phyloP scores from a whole-genome alignment of 2,888 invertebrate genomes.

The Drosophila lutescens region DNA sequence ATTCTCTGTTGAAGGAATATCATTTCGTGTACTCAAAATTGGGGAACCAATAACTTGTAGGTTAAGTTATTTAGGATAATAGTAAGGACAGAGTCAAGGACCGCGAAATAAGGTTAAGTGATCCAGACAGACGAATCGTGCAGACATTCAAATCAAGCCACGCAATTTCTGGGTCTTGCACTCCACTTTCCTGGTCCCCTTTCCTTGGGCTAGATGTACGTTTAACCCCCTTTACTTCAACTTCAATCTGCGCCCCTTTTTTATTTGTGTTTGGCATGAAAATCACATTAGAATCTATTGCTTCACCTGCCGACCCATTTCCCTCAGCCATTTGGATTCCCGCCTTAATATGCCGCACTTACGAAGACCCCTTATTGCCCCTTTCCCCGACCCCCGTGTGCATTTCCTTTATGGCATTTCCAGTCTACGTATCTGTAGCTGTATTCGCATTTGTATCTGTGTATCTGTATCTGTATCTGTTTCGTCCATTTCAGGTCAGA shows the following conservation, averaged over 20 bases:
- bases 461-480: constrained; percentile 6
- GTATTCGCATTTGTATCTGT: neutral
- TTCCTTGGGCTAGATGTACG: too few relatives aligned
- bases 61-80: neutral
- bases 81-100: constrained; percentile 12
- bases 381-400: constrained; percentile 29
- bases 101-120: constrained; percentile 13
- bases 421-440: constrained; percentile 40
- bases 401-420: constrained; percentile 66
- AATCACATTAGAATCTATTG: constrained; percentile 54
- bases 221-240: neutral
- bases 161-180: constrained; percentile 10
- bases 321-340: constrained; percentile 32
- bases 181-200: too few relatives aligned
- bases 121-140: constrained; percentile 4
- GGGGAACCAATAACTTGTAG: too few relatives aligned
- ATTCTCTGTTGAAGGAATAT: too few relatives aligned
- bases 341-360: constrained; percentile 27
- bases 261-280: constrained; percentile 41
- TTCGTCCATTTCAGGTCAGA: constrained; percentile 22
- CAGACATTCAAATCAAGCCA: constrained; percentile 15
- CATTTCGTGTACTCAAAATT: too few relatives aligned
- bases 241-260: constrained; percentile 14
- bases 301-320: constrained; percentile 40
- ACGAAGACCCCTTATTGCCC: constrained; percentile 1